These are phyloP conservation scores for Selenia dentaria DNA, from an alignment of 2,888 invertebrate genomes.

Conservation along the genomic window DNA sequence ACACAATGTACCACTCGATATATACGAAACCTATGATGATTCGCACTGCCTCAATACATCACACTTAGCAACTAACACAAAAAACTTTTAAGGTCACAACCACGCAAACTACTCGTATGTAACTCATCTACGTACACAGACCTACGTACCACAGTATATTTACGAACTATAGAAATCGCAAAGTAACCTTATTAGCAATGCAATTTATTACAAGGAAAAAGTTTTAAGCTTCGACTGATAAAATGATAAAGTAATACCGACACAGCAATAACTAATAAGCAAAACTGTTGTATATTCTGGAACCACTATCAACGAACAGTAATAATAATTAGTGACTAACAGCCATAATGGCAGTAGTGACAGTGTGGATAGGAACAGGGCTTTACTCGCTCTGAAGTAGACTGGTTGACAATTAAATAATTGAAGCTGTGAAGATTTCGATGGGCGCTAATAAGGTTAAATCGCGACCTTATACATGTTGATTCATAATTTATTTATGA, in stretches of 20 bases:
- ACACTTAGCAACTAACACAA: not conserved
- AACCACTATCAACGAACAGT: not conserved
- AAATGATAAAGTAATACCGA: not conserved
- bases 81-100: not conserved
- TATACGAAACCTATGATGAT: no score
- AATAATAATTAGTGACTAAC: not conserved
- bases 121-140: not conserved
- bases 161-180: not conserved
- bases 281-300: not conserved
- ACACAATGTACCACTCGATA: no score
- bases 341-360: no score
- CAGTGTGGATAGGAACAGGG: not conserved
- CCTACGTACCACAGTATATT: no score
- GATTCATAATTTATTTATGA: conserved; percentile 12
- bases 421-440: conserved; percentile 55
- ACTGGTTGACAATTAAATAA: conserved; percentile 29
- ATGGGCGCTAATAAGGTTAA: conserved; percentile 54
- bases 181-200: not conserved
- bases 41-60: not conserved
- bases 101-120: not conserved
- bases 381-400: conserved; percentile 1
- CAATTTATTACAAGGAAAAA: not conserved
- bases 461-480: conserved; percentile 40
- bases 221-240: not conserved
- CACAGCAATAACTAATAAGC: not conserved